Conservation (phyloP, 2,888 invertebrate species). For the Teleogryllus oceanicus region DNA sequence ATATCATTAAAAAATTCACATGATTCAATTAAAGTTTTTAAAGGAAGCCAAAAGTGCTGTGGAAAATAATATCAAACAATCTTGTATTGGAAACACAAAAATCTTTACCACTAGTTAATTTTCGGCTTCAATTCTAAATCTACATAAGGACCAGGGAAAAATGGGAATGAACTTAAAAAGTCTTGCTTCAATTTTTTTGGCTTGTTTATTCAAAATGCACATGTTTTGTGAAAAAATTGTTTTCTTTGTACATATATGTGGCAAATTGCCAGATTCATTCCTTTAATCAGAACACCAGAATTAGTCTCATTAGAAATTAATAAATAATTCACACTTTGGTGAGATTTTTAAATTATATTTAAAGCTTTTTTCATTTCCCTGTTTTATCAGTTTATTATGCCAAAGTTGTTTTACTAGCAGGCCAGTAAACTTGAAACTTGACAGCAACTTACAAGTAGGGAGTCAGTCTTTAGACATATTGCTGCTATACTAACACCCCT, state of each 20-base stretch:
- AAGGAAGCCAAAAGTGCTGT: too few relatives aligned
- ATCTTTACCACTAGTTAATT: too few relatives aligned
- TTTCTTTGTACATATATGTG: slow-evolving; percentile 37
- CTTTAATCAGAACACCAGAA: slow-evolving; percentile 23
- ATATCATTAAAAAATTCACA: too few relatives aligned
- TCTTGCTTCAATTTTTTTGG: slow-evolving; percentile 40
- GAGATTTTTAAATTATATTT: slow-evolving; percentile 24
- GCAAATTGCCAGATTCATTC: slow-evolving; percentile 26
- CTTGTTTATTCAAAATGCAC: slow-evolving; percentile 44
- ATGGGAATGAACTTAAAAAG: not conserved
- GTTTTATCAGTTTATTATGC: not conserved
- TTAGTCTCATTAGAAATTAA: slow-evolving; percentile 24
- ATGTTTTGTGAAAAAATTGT: slow-evolving; percentile 43
- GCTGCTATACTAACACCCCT: slow-evolving; percentile 12
- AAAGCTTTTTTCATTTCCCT: slow-evolving; percentile 26
- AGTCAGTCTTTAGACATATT: not conserved
- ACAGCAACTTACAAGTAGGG: not conserved
- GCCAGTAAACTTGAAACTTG: slow-evolving; percentile 23
- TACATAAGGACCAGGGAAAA: not conserved
- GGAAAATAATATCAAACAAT: too few relatives aligned
- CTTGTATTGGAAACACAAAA: too few relatives aligned
- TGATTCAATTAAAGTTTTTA: too few relatives aligned
- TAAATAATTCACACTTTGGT: slow-evolving; percentile 23
- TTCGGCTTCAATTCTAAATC: too few relatives aligned
- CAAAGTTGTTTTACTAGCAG: slow-evolving; percentile 21